Evolutionary conservation across 2,888 invertebrate species (phyloP).

Genomic region (Schizaphis graminum): DNA sequence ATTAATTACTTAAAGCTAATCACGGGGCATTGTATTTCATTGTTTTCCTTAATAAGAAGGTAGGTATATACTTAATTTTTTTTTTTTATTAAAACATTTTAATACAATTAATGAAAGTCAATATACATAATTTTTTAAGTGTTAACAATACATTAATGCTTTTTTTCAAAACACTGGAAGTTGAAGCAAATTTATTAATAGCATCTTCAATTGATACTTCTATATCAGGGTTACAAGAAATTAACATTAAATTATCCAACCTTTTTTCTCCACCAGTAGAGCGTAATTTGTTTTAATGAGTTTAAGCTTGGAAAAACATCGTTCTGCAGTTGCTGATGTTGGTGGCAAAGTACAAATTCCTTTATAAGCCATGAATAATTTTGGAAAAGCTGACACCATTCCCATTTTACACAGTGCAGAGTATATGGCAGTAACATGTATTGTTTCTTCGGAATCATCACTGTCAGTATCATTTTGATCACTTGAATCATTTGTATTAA

Average conservation of each 20-base stretch:
- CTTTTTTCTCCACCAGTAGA: constrained; percentile 14
- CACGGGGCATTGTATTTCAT: too few relatives aligned
- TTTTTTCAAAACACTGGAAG: constrained; percentile 13
- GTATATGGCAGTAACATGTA: neutral
- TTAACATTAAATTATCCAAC: constrained; percentile 26
- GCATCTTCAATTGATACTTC: constrained; percentile 27
- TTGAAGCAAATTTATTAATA: constrained; percentile 29
- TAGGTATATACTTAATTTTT: too few relatives aligned
- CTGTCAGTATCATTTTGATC: constrained; percentile 2
- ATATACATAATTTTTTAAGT: constrained; percentile 17
- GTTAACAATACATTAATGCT: constrained; percentile 38
- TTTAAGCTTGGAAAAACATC: constrained; percentile 29
- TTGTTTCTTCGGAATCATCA: constrained; percentile 3
- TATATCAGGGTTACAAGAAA: constrained; percentile 17
- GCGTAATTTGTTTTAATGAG: constrained; percentile 9
- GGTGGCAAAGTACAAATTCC: neutral
- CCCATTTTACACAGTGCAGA: constrained; percentile 13
- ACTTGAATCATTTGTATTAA: neutral
- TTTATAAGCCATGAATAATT: neutral
- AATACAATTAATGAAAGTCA: constrained; percentile 1
- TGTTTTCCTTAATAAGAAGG: too few relatives aligned
- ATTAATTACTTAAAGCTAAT: too few relatives aligned
- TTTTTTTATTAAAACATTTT: neutral
- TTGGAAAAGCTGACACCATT: constrained; percentile 11
- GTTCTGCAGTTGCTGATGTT: constrained; percentile 1